Base-by-base conservation (phyloP, 2,113 vertebrate species). In the Chionomys nivalis region DNA sequence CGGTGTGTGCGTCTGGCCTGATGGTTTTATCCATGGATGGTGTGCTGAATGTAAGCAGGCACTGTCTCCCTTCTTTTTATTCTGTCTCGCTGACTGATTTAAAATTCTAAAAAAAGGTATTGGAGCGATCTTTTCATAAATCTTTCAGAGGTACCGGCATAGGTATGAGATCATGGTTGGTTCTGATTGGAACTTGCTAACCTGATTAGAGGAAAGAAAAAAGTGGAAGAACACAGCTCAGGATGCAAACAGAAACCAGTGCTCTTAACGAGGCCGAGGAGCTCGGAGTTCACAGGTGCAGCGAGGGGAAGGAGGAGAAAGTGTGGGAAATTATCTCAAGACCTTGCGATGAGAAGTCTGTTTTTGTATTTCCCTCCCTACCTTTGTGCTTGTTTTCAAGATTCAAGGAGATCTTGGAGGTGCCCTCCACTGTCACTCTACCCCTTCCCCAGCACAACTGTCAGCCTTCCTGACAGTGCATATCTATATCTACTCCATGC, bases 311-410 rank as follows among this genome's bases (percentile, higher is more conserved):
- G 49, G 89, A 24, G 96, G 76, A 42, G 17, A 96, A 92, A 83
- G 92, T 86, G 78, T 94, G 66, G 95, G 85, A 97, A 79, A 97
- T 93, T 87, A 90, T 72, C 39, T 49, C n/a, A 58, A 85, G 70
- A 6, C 91, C 73, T 87, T 93, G 9, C 76, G 95, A 36, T n/a
- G 52, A 96, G 19, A 33, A 79, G 95, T 90, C 33, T 66, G 68
- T 61, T 89, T 92, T 33, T 44, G 3, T 52, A 23, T 66, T 36
- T 75, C 63, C 49, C 91, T 13, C 66, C 44, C 87, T 92, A 85
- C 90, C 70, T 58, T 72, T 68, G 36, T 86, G 39, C 52, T 97
- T 81, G 89, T 96, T 98, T 96, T 96, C 91, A 96, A 70, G 49
- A 82, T 72, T 94, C 44, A 86, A 91, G 82, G 52, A 94, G 76